Conservation (phyloP, 2,888 invertebrate species). For the Plebejus melissa region DNA sequence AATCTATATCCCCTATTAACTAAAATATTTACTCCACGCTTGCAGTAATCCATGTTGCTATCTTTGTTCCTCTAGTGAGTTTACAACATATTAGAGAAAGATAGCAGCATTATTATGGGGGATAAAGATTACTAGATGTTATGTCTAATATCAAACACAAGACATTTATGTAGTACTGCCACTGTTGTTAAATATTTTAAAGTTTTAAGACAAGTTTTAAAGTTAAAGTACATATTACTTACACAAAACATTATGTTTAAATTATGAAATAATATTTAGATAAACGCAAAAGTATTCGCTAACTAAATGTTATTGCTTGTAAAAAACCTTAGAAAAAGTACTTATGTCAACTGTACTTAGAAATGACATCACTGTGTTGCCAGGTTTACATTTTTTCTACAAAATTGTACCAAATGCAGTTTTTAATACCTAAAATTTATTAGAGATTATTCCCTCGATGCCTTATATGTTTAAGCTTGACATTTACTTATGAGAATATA, state of each 20-base stretch:
- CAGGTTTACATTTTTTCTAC: slow-evolving; percentile 19
- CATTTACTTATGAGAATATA: not conserved
- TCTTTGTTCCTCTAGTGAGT: not conserved
- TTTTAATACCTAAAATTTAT: not conserved
- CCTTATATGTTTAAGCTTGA: slow-evolving; percentile 3
- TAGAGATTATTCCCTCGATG: not conserved
- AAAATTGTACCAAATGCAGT: slow-evolving; percentile 11
- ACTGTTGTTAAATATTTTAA: slow-evolving; percentile 13
- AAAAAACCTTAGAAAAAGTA: slow-evolving; percentile 5
- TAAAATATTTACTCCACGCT: no score
- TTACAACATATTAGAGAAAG: not conserved
- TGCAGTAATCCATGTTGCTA: not conserved
- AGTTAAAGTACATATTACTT: not conserved
- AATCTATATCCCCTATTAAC: not conserved
- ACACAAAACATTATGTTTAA: not conserved
- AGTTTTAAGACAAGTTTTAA: not conserved
- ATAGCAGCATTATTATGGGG: not conserved
- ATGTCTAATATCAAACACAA: not conserved
- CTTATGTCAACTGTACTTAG: slow-evolving; percentile 23
- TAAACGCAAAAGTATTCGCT: not conserved
- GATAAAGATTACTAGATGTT: not conserved
- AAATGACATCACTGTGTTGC: slow-evolving; percentile 9
- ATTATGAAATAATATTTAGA: not conserved
- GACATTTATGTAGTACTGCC: slow-evolving; percentile 5
- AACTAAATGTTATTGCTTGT: not conserved